phyloP scores from a whole-genome alignment of 2,888 invertebrate species.

The Baronia brevicornis region DNA sequence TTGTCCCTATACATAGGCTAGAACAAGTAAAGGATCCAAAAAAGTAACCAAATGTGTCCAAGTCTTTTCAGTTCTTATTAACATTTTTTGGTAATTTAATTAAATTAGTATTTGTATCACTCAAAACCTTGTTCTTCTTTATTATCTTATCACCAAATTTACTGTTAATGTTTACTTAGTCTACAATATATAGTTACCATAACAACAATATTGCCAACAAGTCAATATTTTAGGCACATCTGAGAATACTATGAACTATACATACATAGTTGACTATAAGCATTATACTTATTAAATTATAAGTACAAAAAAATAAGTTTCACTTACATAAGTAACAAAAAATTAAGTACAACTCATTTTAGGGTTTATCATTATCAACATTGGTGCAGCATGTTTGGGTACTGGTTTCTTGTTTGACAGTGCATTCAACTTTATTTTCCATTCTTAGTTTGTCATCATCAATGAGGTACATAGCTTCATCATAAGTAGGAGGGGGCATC shows the following conservation, averaged over 20 bases:
- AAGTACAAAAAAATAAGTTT: slow-evolving; percentile 69
- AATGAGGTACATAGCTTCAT: slow-evolving; percentile 77
- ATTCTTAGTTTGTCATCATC: slow-evolving; percentile 56
- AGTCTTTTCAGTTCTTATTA: too few relatives aligned
- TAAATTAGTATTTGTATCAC: too few relatives aligned
- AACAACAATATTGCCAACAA: slow-evolving; percentile 51
- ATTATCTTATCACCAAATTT: too few relatives aligned
- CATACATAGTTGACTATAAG: slow-evolving; percentile 42
- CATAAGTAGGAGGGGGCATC: slow-evolving; percentile 78
- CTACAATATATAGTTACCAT: slow-evolving; percentile 20
- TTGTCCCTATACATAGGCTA: too few relatives aligned
- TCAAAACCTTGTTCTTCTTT: too few relatives aligned
- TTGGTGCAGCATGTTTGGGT: slow-evolving; percentile 37
- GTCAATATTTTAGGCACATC: slow-evolving; percentile 66
- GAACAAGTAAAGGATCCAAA: too few relatives aligned
- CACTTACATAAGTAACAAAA: slow-evolving; percentile 44
- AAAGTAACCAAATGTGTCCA: too few relatives aligned
- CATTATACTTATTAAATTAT: slow-evolving; percentile 46
- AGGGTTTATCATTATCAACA: slow-evolving; percentile 55
- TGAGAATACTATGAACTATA: slow-evolving; percentile 53
- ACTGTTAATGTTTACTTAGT: slow-evolving; percentile 16
- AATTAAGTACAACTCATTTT: slow-evolving; percentile 28
- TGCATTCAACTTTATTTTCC: slow-evolving; percentile 43
- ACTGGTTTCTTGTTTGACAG: slow-evolving; percentile 57
- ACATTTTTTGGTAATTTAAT: too few relatives aligned